phyloP scores from a whole-genome alignment of 2,888 invertebrate genomes.

The Heliconius ethilla region DNA sequence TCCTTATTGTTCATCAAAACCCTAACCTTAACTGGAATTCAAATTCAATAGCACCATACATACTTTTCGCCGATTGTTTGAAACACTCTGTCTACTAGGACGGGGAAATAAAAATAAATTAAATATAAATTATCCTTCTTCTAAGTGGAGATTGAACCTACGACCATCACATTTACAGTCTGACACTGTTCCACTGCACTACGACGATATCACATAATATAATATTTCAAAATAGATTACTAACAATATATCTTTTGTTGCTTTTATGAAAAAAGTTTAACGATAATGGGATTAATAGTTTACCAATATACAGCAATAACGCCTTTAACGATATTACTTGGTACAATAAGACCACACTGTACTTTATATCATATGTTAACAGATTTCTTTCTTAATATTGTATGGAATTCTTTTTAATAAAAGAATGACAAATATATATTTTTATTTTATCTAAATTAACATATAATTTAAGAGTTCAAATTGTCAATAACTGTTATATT shows the following conservation, averaged over 20 bases:
- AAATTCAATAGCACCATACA: too few species aligned
- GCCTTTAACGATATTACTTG: conserved; percentile 7
- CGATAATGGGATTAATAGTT: conserved; percentile 33
- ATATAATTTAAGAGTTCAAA: too few species aligned
- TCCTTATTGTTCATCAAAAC: too few species aligned
- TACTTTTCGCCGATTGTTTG: too few species aligned
- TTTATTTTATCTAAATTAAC: not conserved
- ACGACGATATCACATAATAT: not conserved
- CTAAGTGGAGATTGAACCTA: not conserved
- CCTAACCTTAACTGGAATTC: too few species aligned
- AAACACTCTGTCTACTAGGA: not conserved
- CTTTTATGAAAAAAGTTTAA: conserved; percentile 31
- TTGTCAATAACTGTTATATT: too few species aligned
- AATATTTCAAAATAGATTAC: not conserved
- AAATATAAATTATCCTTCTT: not conserved
- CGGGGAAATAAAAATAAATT: not conserved
- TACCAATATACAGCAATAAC: conserved; percentile 9
- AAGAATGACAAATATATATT: not conserved
- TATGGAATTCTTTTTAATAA: not conserved
- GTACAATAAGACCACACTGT: not conserved
- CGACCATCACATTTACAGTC: not conserved
- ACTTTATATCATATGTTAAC: not conserved
- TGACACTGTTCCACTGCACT: not conserved
- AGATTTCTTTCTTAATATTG: not conserved
- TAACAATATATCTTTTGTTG: not conserved